Base-by-base conservation (phyloP, 2,888 invertebrate genomes). In the Sphinx pinastri region DNA sequence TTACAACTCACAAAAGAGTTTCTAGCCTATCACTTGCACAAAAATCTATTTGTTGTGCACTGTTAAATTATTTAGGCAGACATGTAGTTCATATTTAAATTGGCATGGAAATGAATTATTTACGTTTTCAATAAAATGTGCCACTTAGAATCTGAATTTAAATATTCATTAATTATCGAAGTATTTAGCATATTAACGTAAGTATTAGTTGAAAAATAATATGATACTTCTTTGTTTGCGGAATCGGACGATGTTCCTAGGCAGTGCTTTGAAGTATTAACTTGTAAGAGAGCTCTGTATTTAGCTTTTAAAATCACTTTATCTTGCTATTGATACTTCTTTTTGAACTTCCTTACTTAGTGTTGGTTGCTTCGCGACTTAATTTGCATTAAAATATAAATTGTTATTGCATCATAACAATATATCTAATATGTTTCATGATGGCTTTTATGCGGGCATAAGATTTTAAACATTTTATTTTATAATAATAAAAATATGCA, bases 271-370 rank as follows among this genome's bases (percentile, higher is more conserved):
- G 60, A 57, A 11, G 25, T 60, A 47, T 60, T 45, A 60, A 60
- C 60, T 47, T 47, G 60, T 60, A 60, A 60, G 5, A 60, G 60
- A 47, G 16, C 60, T 60, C 16, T 11, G 11, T 59, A 38, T 59
- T 59, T 59, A 59, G 58, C 58, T 59, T 59, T 25, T 59, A 38
- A 59, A 14, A 59, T 59, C 58, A 38, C 58, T 59, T 38, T 59
- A 59, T 59, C 58, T 59, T 59, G 58, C 38, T 8, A 59, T 38
- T 31, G 38, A 14, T 31, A 58, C 25, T 13, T 25, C 25, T 59
- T 38, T 59, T 31, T 38, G 38, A 59, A 59, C 14, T 57, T 59
- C 58, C 31, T 38, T 31, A 59, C 58, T 14, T 31, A 14, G 38
- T 58, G 25, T 31, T 31, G 31, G 58, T 59, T 59, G 31, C 0